Evolutionary conservation across 1,140 invertebrate genomes (phyloP).

Genomic region (Saxidomus purpurata): DNA sequence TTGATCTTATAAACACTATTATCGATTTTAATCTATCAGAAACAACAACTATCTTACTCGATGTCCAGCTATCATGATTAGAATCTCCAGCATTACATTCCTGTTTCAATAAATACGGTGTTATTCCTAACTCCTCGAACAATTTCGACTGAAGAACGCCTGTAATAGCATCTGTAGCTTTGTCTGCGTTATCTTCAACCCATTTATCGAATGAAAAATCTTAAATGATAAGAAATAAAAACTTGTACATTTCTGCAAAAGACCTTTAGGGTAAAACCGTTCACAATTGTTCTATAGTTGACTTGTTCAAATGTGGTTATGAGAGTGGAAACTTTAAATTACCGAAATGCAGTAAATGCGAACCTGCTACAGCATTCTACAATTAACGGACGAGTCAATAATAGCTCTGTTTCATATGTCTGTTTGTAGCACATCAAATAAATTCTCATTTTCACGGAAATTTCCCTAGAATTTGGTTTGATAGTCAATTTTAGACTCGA

Average conservation of each 20-base stretch:
- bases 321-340: too few relatives aligned
- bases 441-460: too few relatives aligned
- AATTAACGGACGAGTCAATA: too few relatives aligned
- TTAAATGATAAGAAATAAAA: neutral
- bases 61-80: neutral
- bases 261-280: neutral
- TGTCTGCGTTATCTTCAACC: neutral
- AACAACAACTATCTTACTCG: too few relatives aligned
- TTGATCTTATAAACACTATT: too few relatives aligned
- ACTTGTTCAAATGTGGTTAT: neutral
- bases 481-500: too few relatives aligned
- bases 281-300: neutral
- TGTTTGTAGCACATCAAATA: too few relatives aligned
- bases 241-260: neutral
- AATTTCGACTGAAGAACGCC: neutral
- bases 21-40: too few relatives aligned
- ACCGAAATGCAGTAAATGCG: too few relatives aligned
- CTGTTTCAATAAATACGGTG: neutral
- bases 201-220: conserved; percentile 2
- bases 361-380: too few relatives aligned
- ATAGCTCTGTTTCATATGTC: too few relatives aligned
- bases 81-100: neutral
- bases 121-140: conserved; percentile 25
- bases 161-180: neutral
- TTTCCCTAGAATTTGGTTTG: too few relatives aligned